These are phyloP conservation scores for Sorex maritimensis DNA, from an alignment of 2,797 vertebrate species.

Conservation along the genomic window DNA sequence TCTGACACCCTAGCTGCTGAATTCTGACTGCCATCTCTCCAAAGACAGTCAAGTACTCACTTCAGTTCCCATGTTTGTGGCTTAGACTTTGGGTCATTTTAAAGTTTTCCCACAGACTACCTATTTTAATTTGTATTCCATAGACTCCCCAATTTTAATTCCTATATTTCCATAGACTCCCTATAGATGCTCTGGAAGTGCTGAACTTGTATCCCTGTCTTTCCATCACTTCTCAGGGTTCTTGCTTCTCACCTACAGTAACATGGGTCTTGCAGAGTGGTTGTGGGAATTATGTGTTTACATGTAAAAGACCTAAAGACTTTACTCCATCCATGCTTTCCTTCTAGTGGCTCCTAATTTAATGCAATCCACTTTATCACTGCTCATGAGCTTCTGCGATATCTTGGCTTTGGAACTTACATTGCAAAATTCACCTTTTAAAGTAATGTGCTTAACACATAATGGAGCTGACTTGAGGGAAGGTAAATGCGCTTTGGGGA, in stretches of 20 bases:
- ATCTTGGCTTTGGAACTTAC: background rate
- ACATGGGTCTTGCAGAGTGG: background rate
- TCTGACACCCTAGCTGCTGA: too few species aligned
- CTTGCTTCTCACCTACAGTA: background rate
- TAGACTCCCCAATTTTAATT: too few species aligned
- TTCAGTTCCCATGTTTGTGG: too few species aligned
- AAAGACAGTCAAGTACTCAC: too few species aligned
- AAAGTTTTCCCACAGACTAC: too few species aligned
- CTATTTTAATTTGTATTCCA: too few species aligned
- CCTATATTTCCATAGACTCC: background rate
- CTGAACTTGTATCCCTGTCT: background rate
- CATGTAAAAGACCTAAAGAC: background rate
- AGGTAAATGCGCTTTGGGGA: background rate
- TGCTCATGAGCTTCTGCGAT: background rate
- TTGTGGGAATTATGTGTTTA: background rate
- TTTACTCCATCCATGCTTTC: background rate
- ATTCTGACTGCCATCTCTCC: too few species aligned
- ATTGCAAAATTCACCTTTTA: background rate
- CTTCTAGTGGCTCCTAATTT: background rate
- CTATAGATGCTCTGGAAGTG: background rate
- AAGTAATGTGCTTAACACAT: background rate
- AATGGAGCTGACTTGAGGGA: background rate
- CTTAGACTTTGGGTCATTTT: too few species aligned
- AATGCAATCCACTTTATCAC: background rate
- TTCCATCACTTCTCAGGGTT: too few species aligned